Evolutionary conservation across 64 coral and sea anemone species (phyloP).

Genomic region (Stylophora pistillata): DNA sequence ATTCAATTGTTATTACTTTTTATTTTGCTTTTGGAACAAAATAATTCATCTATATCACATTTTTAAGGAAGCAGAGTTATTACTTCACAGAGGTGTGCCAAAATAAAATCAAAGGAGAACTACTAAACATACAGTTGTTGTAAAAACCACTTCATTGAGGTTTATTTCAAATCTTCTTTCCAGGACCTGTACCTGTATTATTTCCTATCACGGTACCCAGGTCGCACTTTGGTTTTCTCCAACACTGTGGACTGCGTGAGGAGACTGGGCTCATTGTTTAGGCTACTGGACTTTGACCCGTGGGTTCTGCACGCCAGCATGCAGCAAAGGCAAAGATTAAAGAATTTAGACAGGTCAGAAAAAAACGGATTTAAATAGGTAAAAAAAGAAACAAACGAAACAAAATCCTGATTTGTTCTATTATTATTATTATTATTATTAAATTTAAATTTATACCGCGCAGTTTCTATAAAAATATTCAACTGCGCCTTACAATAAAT

Average conservation of each 20-base stretch:
- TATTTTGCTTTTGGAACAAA: background rate
- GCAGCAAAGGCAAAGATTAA: constrained; percentile 94
- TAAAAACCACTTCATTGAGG: background rate
- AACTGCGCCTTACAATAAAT: too few relatives aligned
- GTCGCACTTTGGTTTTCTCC: constrained; percentile 88
- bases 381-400: too few relatives aligned
- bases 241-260: constrained; percentile 90
- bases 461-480: too few relatives aligned
- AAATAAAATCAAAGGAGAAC: background rate
- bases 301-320: constrained; percentile 87
- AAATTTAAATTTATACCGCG: too few relatives aligned
- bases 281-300: constrained; percentile 80
- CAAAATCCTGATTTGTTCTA: too few relatives aligned
- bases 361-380: background rate
- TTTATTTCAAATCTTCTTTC: background rate
- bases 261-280: constrained; percentile 78
- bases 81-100: too few relatives aligned
- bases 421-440: too few relatives aligned
- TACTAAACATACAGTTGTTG: too few relatives aligned
- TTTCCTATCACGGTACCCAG: constrained; percentile 91
- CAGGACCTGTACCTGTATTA: constrained; percentile 96
- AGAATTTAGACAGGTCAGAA: constrained; percentile 88
- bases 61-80: too few relatives aligned
- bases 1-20: background rate
- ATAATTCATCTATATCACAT: too few relatives aligned